Base-by-base conservation (phyloP, 2,797 vertebrate genomes). In the Enteromius thamalakanensis region DNA sequence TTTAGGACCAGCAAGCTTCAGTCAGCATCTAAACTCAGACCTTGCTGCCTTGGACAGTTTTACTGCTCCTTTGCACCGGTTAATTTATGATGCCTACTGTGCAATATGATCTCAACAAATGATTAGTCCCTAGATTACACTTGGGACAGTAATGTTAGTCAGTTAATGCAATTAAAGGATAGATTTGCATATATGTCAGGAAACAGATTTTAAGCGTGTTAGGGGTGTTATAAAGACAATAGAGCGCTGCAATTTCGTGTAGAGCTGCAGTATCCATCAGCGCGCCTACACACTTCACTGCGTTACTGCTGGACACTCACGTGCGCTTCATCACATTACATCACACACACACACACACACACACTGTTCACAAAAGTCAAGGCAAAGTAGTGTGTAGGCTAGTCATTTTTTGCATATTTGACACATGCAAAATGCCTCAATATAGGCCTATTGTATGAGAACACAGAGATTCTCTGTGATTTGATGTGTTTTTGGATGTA, bases 191-290 rank as follows among this genome's bases (percentile, higher is more conserved):
- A 21, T 5, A 42, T 42, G 34, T 58, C 1, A 68, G 45, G 77
- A 37, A 79, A 34, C 60, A 34, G 29, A 67, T 23, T 21, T 47
- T 60, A 40, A 19, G 4, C 5, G 23, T 64, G 9, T 64, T 8
- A 64, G 40, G 55, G 37, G 60, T 67, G 77, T 53, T 68, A 53
- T 68, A 77, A 72, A 80, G 82, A 89, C 86, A 85, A 82, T 81
- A 76, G 83, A 85, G 79, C 76, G 83, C 65, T 81, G 85, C 84
- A 86, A 76, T 84, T 75, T 86, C 75, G 45, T 81, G 71, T 84
- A 81, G 69, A 72, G 79, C 75, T 87, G 82, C 67, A 80, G 85
- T 77, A 62, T 70, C 67, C 29, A 77, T 78, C 71, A 71, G 42
- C 42, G 72, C 75, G 82, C 72, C 81, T 80, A 74, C 81, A 85